phyloP scores from a whole-genome alignment of 2,113 vertebrate species.

The Pelvicachromis taeniatus region DNA sequence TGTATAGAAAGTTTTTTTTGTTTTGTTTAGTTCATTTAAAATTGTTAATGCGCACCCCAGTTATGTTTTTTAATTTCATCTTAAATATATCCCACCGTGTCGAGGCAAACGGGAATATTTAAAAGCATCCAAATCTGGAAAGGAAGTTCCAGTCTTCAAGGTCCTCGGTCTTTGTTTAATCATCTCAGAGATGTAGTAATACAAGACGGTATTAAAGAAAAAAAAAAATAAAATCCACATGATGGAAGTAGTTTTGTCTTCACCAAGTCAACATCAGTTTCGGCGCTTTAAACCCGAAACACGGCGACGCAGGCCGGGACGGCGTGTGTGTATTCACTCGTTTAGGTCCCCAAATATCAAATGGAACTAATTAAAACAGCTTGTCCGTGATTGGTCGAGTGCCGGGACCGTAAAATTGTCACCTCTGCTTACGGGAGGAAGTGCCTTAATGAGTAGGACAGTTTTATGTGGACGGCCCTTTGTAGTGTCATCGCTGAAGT shows the following conservation, averaged over 20 bases:
- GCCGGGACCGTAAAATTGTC: constrained; percentile 88
- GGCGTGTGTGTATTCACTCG: neutral
- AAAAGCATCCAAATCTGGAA: neutral
- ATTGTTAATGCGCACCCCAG: constrained; percentile 1
- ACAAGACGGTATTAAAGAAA: neutral
- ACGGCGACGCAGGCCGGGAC: neutral
- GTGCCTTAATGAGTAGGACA: constrained; percentile 81
- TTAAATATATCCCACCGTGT: neutral
- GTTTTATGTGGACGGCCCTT: constrained; percentile 80
- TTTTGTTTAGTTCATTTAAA: neutral
- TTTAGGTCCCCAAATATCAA: constrained; percentile 11
- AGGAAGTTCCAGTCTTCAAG: neutral
- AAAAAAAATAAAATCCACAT: neutral
- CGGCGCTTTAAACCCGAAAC: no score
- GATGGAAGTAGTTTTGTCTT: neutral
- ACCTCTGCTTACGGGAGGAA: constrained; percentile 82
- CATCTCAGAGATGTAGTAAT: neutral
- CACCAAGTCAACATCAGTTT: neutral
- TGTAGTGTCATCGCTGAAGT: constrained; percentile 75
- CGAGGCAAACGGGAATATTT: neutral
- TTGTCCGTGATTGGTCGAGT: constrained; percentile 76
- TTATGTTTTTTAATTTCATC: constrained; percentile 1
- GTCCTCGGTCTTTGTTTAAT: neutral
- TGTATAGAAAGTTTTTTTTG: constrained; percentile 48
- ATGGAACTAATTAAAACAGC: constrained; percentile 74